These are phyloP conservation scores for Carabus problematicus DNA, from an alignment of 2,888 invertebrate species.

Conservation along the genomic window DNA sequence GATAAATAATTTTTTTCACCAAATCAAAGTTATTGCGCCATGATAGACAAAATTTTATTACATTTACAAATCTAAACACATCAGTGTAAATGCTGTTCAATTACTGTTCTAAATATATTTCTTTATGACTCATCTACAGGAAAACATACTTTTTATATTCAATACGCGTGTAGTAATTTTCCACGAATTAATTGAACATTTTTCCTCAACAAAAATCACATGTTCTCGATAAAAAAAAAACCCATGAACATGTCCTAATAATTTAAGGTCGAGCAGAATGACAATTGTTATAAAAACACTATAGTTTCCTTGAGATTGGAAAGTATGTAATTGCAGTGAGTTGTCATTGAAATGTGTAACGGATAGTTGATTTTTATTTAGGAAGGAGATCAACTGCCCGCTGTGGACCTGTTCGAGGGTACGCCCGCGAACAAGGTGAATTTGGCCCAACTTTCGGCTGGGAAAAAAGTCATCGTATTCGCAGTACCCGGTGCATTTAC, in stretches of 20 bases:
- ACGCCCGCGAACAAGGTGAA: constrained; percentile 88
- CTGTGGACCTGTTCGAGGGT: constrained; percentile 82
- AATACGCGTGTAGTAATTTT: constrained; percentile 43
- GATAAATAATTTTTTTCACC: no score
- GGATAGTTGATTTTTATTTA: constrained; percentile 56
- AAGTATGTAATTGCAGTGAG: no score
- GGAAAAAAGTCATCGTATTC: constrained; percentile 86
- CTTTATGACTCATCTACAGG: no score
- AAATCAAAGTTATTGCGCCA: no score
- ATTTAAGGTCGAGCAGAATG: background rate
- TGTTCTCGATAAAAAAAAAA: no score
- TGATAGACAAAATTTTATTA: no score
- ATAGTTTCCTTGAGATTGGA: constrained; percentile 30
- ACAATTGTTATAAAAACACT: background rate
- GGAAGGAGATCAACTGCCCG: constrained; percentile 86
- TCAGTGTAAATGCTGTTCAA: no score
- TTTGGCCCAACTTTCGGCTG: constrained; percentile 71
- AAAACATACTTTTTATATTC: constrained; percentile 21
- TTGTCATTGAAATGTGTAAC: constrained; percentile 31
- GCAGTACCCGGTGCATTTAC: constrained; percentile 96
- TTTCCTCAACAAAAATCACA: no score
- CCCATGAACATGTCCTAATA: background rate
- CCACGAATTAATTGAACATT: no score
- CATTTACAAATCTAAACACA: no score
- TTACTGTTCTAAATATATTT: no score